phyloP scores from a whole-genome alignment of 2,797 vertebrate species.

The Crenuchus spilurus region DNA sequence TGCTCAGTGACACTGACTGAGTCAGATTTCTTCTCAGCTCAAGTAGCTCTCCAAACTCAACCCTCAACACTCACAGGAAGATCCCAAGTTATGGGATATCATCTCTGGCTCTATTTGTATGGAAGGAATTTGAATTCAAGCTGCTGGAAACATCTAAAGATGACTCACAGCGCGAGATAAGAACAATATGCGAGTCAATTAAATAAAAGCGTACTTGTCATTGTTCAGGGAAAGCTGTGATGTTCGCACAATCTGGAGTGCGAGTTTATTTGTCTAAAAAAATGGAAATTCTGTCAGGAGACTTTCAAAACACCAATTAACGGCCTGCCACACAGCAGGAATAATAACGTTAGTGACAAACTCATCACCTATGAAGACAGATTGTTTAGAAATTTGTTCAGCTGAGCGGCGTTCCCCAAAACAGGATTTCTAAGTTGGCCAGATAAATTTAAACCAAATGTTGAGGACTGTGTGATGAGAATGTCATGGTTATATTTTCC shows the following conservation, averaged over 20 bases:
- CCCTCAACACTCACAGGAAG: background rate
- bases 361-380: background rate
- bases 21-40: background rate
- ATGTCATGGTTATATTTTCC: no score
- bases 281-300: constrained; percentile 32
- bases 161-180: background rate
- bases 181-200: constrained; percentile 1
- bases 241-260: constrained; percentile 22
- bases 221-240: constrained; percentile 32
- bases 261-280: constrained; percentile 9
- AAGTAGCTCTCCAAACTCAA: background rate
- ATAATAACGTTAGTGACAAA: constrained; percentile 13
- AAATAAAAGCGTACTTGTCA: constrained; percentile 1
- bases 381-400: no score
- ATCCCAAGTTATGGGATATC: background rate
- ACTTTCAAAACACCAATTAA: constrained; percentile 43
- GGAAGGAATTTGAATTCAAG: background rate
- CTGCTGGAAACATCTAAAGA: background rate
- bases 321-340: constrained; percentile 13
- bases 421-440: no score
- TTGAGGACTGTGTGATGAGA: no score
- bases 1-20: background rate
- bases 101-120: background rate
- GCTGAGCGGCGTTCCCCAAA: no score
- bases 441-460: no score